Evolutionary conservation across 2,113 vertebrate species (phyloP).

Genomic region (Ptychochromis oligacanthus): DNA sequence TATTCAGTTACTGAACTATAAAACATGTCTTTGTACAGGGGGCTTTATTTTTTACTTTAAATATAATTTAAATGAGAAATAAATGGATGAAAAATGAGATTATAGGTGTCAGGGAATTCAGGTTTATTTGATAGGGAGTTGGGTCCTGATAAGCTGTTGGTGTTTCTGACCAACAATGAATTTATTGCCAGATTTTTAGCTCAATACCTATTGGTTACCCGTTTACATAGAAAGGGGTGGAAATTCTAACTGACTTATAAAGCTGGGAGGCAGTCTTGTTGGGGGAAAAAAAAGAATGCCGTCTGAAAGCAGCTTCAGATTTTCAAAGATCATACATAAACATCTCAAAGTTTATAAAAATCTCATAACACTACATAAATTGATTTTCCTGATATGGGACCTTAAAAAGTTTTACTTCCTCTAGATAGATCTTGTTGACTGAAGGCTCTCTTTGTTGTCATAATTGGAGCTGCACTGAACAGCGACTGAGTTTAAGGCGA

Average conservation of each 20-base stretch:
- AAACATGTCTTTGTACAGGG: not conserved
- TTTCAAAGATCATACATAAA: not conserved
- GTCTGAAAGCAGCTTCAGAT: not conserved
- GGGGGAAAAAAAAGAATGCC: not conserved
- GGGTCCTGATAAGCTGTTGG: too few relatives aligned
- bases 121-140: too few relatives aligned
- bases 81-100: not conserved
- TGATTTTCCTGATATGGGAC: not conserved
- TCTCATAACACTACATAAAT: not conserved
- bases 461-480: too few relatives aligned
- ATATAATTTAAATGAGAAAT: too few relatives aligned
- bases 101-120: too few relatives aligned
- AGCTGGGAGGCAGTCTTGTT: not conserved
- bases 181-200: not conserved
- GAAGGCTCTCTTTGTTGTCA: not conserved
- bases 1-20: not conserved
- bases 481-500: not conserved
- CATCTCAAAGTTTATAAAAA: not conserved
- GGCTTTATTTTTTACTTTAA: too few relatives aligned
- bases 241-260: not conserved
- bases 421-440: not conserved
- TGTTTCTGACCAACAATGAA: not conserved
- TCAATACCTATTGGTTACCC: not conserved
- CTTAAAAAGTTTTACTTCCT: not conserved
- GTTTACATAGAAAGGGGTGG: not conserved